Conservation (phyloP, 2,113 vertebrate species). For the Crocuta crocuta region DNA sequence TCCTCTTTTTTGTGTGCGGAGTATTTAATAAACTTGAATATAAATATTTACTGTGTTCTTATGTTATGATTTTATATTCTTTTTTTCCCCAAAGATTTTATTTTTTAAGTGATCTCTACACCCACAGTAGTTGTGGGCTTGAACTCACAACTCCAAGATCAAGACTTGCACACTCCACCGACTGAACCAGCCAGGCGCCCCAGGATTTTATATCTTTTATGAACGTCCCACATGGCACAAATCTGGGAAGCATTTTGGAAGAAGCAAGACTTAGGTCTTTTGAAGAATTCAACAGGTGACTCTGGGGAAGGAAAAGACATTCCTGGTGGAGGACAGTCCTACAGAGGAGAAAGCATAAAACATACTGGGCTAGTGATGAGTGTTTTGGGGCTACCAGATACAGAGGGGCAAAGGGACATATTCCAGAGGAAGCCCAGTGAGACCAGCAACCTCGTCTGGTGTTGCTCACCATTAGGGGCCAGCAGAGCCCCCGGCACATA, state of each 20-base stretch:
- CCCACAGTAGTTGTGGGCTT: too few species aligned
- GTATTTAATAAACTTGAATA: neutral
- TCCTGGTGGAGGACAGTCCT: neutral
- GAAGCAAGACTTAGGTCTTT: slow-evolving; percentile 1
- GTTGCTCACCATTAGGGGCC: neutral
- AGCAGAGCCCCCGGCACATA: neutral
- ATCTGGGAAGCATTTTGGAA: neutral
- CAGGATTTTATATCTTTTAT: neutral
- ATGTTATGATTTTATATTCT: neutral
- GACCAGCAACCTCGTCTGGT: neutral
- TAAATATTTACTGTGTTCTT: neutral
- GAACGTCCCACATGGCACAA: neutral
- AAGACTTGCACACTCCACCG: too few species aligned
- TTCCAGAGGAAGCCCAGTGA: neutral
- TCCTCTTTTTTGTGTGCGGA: neutral
- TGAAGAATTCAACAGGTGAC: neutral
- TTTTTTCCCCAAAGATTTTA: neutral
- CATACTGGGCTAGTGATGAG: neutral
- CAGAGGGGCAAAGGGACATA: neutral
- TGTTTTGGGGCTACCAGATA: neutral
- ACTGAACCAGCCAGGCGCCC: neutral
- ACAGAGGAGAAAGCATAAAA: neutral
- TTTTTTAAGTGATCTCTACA: neutral
- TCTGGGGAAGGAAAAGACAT: neutral
- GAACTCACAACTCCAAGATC: too few species aligned